A percentile compares a stretch with the other conserved stretches of the same genome.
Conservation (phyloP, 2,888 invertebrate genomes). For the Erebia aethiops region DNA sequence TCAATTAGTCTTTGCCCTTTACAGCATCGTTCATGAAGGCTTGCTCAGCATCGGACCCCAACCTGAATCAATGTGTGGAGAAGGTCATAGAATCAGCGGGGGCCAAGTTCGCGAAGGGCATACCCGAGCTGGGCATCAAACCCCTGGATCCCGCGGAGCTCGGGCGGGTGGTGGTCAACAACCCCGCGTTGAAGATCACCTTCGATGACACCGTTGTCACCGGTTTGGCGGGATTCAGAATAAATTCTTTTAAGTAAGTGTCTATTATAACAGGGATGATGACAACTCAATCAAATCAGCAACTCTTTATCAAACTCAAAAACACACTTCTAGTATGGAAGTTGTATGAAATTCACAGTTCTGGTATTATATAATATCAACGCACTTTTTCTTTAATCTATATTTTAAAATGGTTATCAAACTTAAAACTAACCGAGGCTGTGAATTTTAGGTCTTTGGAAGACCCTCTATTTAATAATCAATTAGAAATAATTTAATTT, state of each 20-base stretch:
- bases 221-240: conserved; percentile 64
- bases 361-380: no score
- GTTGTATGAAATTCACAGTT: no score
- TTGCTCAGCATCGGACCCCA: conserved; percentile 71
- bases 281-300: no score
- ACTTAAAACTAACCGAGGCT: no score
- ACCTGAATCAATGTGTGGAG: conserved; percentile 68
- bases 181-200: conserved; percentile 68
- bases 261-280: no score
- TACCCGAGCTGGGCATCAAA: conserved; percentile 75
- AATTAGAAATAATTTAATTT: no score
- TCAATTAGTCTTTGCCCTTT: conserved; percentile 34
- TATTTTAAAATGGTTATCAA: no score
- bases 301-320: no score
- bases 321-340: no score
- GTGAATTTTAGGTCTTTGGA: no score
- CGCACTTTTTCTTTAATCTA: no score
- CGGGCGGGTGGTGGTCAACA: conserved; percentile 71
- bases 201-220: conserved; percentile 75
- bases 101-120: conserved; percentile 67
- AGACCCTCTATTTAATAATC: no score
- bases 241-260: conserved; percentile 72
- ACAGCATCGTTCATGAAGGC: conserved; percentile 76
- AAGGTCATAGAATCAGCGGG: conserved; percentile 59
- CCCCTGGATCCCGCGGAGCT: conserved; percentile 75